Evolutionary conservation across 2,797 vertebrate genomes (phyloP).

Genomic region (Enoplosus armatus): DNA sequence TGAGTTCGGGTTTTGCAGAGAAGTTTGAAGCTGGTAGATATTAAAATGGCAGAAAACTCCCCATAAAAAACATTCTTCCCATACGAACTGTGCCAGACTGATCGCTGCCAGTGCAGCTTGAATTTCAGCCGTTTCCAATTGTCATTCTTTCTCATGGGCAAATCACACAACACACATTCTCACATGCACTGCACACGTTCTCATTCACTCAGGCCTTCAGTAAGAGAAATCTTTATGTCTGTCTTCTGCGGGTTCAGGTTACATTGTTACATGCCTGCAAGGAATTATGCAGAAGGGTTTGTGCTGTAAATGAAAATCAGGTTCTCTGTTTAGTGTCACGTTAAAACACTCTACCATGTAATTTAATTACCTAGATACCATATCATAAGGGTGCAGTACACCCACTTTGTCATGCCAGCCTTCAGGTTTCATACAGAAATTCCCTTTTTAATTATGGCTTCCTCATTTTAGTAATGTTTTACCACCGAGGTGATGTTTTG

Average conservation of each 20-base stretch:
- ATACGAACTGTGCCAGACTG: conserved; percentile 55
- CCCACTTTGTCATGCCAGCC: not conserved
- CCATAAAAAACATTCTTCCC: conserved; percentile 64
- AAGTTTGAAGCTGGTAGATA: conserved; percentile 59
- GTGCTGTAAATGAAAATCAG: conserved; percentile 23
- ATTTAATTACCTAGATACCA: not conserved
- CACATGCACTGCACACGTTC: conserved; percentile 48
- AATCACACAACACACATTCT: conserved; percentile 49
- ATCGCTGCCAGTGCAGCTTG: conserved; percentile 66
- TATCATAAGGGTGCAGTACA: not conserved
- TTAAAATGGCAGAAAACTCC: conserved; percentile 69
- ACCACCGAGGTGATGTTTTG: not conserved
- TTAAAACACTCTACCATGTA: conserved; percentile 17
- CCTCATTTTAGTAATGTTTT: not conserved
- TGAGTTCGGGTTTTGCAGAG: conserved; percentile 46
- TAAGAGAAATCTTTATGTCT: conserved; percentile 35
- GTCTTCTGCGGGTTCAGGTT: conserved; percentile 27
- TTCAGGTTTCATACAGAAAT: conserved; percentile 1
- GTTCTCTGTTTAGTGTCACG: conserved; percentile 20
- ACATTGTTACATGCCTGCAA: conserved; percentile 28
- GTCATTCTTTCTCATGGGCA: conserved; percentile 65
- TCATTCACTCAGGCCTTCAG: conserved; percentile 32
- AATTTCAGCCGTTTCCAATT: conserved; percentile 78
- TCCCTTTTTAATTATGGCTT: not conserved
- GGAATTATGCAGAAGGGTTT: conserved; percentile 30